Evolutionary conservation across 2,888 invertebrate genomes (phyloP), one percentile per base, ranked within the genome.

Genomic region (Leucania comma): DNA sequence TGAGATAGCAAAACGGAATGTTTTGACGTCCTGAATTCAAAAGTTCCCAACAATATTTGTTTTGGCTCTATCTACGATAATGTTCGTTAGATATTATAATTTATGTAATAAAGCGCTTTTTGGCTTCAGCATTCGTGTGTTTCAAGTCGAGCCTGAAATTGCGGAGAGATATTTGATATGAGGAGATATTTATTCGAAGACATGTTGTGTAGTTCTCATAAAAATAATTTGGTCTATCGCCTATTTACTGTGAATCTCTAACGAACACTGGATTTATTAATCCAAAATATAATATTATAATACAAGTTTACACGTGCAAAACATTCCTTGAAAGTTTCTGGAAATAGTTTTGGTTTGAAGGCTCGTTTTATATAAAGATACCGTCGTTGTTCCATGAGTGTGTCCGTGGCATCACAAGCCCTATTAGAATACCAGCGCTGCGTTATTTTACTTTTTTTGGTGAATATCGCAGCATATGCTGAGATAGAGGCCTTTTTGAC

Each of bases 31-130:
- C 61, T 42, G 53, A 84, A 74, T 84, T 50, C 46, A 24, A 76
- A 72, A 76, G 79, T 82, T 76, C 29, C 50, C 46, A 76, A 72
- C 59, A 82, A 76, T 71, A 84, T 83, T 82, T 82, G 64, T 65
- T 68, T 75, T 48, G 79, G 59, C 64, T 81, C 78, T 61, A 54
- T 73, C 70, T 72, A 61, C 64, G 59, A 60, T 83, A 69, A 71
- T 69, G 53, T 70, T 81, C 72, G 62, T 75, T 81, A 68, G 35
- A 67, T 72, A 83, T 80, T 80, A 42, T 74, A 82, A 82, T 83
- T 81, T 83, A 72, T 81, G 75, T 85, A 78, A 76, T 71, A 71
- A 62, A 38, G 70, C 53, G 60, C 53, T 64, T 80, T 78, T 70
- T 71, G 60, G 59, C 46, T 65, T 66, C 68, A 32, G 10, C 48